A percentile compares a stretch with the other conserved stretches of the same genome.
Evolutionary conservation across 1,140 invertebrate genomes (phyloP).

Genomic region (Drosophila teissieri): DNA sequence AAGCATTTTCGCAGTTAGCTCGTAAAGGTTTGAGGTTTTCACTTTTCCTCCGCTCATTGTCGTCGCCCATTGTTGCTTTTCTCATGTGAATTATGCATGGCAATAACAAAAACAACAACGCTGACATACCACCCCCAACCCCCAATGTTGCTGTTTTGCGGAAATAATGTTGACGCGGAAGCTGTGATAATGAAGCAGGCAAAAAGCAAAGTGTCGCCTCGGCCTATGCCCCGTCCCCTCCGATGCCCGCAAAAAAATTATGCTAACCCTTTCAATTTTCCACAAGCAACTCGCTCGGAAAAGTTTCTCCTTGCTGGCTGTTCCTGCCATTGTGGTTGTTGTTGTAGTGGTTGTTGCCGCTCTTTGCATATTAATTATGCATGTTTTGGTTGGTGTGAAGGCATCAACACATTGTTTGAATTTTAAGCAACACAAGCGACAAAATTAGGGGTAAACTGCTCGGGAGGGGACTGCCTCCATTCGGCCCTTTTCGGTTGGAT

Average conservation of each 20-base stretch:
- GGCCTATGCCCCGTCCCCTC: conserved; percentile 9
- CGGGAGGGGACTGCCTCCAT: conserved; percentile 3
- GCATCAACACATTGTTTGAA: conserved; percentile 84
- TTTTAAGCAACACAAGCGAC: conserved; percentile 72
- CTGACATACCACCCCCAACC: not conserved
- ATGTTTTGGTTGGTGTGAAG: conserved; percentile 83
- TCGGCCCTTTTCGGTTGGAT: conserved; percentile 15
- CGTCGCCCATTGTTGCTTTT: conserved; percentile 80
- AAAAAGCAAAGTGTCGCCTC: conserved; percentile 70
- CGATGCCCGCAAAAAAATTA: conserved; percentile 54
- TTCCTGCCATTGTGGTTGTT: conserved; percentile 9
- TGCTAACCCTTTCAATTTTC: conserved; percentile 79
- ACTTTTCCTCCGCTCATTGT: conserved; percentile 65
- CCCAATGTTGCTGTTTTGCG: conserved; percentile 43
- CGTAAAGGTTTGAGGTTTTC: conserved; percentile 63
- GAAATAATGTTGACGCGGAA: conserved; percentile 83
- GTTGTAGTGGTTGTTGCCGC: conserved; percentile 54
- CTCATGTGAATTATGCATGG: conserved; percentile 84
- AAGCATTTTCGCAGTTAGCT: conserved; percentile 71
- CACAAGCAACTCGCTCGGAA: conserved; percentile 54
- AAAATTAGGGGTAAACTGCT: conserved; percentile 52
- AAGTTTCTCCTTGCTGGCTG: conserved; percentile 54
- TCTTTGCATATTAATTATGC: conserved; percentile 84
- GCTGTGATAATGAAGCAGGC: conserved; percentile 82
- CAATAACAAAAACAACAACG: conserved; percentile 57